phyloP scores from a whole-genome alignment of 2,113 vertebrate species.

The Daboia siamensis region DNA sequence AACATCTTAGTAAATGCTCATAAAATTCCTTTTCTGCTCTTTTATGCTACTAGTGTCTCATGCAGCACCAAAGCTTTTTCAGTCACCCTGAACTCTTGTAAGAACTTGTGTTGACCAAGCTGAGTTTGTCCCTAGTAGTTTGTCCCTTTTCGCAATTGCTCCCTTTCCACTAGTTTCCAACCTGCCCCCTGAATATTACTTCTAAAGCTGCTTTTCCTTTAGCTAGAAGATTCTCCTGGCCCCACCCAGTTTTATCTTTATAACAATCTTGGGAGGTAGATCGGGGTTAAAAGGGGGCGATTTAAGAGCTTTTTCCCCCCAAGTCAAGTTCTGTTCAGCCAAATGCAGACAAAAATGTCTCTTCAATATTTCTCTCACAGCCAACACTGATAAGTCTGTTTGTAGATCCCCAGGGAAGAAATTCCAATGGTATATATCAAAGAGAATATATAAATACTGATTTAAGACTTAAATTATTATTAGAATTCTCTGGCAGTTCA shows the following conservation, averaged over 20 bases:
- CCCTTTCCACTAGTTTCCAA: too few species aligned
- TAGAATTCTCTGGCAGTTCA: conserved; percentile 5
- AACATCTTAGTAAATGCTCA: neutral
- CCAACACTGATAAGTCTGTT: neutral
- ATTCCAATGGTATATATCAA: neutral
- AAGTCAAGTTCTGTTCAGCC: neutral
- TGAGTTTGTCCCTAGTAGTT: too few species aligned
- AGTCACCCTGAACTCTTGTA: neutral
- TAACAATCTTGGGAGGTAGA: neutral
- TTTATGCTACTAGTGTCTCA: neutral
- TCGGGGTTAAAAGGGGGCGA: neutral
- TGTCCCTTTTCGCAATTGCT: too few species aligned
- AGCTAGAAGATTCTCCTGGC: neutral
- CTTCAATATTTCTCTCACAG: neutral
- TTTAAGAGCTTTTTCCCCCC: neutral
- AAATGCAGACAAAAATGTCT: neutral
- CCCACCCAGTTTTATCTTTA: neutral
- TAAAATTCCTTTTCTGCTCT: neutral
- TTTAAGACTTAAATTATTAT: neutral
- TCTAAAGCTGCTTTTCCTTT: neutral
- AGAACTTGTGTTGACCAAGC: neutral
- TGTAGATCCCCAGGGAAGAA: neutral
- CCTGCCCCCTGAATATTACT: neutral
- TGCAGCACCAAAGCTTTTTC: neutral
- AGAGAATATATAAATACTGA: neutral